Evolutionary conservation across 2,888 invertebrate genomes (phyloP).

Genomic region (Tortricodes alternella): DNA sequence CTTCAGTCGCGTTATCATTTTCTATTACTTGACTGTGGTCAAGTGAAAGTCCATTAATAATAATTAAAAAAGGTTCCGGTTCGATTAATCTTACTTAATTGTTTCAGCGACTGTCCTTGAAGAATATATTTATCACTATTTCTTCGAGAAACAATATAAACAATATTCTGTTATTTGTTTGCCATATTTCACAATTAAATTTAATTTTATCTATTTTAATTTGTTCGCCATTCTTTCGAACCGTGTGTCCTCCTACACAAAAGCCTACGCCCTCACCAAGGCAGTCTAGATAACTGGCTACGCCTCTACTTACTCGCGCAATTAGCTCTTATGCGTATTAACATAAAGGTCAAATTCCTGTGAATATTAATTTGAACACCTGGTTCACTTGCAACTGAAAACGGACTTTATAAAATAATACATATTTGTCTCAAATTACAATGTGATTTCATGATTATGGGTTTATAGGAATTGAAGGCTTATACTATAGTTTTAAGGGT

Average conservation of each 20-base stretch:
- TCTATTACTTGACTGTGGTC: too few relatives aligned
- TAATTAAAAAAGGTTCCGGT: too few relatives aligned
- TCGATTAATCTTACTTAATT: too few relatives aligned
- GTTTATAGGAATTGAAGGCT: not conserved
- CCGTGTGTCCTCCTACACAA: conserved; percentile 37
- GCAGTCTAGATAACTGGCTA: conserved; percentile 53
- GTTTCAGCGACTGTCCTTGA: too few relatives aligned
- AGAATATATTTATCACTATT: too few relatives aligned
- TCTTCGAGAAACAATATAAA: too few relatives aligned
- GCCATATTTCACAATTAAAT: too few relatives aligned
- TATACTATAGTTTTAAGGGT: not conserved
- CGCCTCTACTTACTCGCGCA: conserved; percentile 33
- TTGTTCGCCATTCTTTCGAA: conserved; percentile 2
- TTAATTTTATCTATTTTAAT: too few relatives aligned
- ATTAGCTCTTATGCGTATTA: conserved; percentile 46
- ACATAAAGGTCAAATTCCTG: conserved; percentile 40
- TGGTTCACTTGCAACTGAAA: not conserved
- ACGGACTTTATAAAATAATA: not conserved
- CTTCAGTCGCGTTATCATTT: too few relatives aligned
- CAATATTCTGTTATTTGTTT: too few relatives aligned
- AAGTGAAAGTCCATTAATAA: too few relatives aligned
- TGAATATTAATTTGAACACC: conserved; percentile 12
- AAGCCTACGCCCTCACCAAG: conserved; percentile 76
- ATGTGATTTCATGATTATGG: not conserved
- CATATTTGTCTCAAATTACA: not conserved